Base-by-base conservation (phyloP, 2,113 vertebrate genomes). In the Phocoena phocoena region DNA sequence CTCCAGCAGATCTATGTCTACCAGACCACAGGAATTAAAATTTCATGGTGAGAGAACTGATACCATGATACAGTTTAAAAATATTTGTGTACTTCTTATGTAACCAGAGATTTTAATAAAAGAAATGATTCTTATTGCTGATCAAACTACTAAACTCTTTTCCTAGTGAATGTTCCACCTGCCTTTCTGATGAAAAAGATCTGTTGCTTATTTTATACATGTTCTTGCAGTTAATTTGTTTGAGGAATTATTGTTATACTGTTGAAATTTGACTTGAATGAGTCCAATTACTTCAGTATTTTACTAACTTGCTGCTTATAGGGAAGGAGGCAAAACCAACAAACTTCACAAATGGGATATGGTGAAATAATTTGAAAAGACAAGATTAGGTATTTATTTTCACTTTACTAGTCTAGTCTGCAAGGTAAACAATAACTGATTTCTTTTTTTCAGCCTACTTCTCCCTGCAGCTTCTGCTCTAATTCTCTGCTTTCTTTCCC, bases 21-120 rank as follows among this genome's bases (percentile, higher is more conserved):
- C 58, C 12, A 95, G 95, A 85, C 89, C 53, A 84, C 93, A 90
- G 92, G 97, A 96, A 95, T 71, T 97, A 96, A 76, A 93, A 70
- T 93, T 93, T 97, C 98, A 95, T 97, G 83, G 95, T 93, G 97
- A 97, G 97, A 97, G 92, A 93, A 87, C 89, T 97, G 98, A 97
- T 92, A 98, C 87, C 23, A 93, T 95, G 89, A 97, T 96, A 98
- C 97, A 97, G 15, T 95, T 96, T 90, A 95, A 97, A 97, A 97
- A 97, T 97, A 95, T 97, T 97, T 98, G 79, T 95, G 41, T 2
- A 87, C 70, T 91, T 97, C 79, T 98, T 98, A 96, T 97, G 96
- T 93, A 97, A 97, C 90, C 68, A 71, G 73, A 62, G 65, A 95
- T 97, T 97, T 97, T 95, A 97, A 98, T 96, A 97, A 97, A 97